A percentile compares a stretch with the other conserved stretches of the same genome.
phyloP scores from a whole-genome alignment of 2,888 invertebrate species.

The Archips xylosteana region DNA sequence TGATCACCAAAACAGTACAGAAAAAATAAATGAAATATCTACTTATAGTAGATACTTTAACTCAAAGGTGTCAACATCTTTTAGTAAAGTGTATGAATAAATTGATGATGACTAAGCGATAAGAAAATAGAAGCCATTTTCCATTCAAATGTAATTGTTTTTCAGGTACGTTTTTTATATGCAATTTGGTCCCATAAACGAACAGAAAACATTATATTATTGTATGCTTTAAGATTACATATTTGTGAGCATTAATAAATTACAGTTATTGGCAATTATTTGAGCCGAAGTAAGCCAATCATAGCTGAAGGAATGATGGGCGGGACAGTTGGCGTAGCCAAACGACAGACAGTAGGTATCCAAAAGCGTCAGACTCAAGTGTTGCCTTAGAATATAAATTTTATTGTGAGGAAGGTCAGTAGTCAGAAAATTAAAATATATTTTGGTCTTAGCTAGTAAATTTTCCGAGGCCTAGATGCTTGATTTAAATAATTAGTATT shows the following conservation, averaged over 20 bases:
- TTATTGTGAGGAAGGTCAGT: not conserved
- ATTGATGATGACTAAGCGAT: no score
- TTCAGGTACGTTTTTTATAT: not conserved
- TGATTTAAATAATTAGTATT: no score
- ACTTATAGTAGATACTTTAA: no score
- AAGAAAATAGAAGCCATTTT: no score
- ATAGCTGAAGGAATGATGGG: constrained; percentile 1
- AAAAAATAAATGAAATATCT: no score
- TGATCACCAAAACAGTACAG: no score
- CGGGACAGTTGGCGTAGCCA: constrained; percentile 1
- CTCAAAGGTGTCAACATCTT: no score
- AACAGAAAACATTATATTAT: no score
- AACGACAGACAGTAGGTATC: not conserved
- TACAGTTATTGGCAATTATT: constrained; percentile 7
- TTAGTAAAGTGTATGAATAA: no score
- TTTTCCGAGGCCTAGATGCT: not conserved
- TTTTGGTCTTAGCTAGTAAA: not conserved
- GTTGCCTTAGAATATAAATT: not conserved
- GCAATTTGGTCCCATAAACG: not conserved
- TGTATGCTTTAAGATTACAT: not conserved
- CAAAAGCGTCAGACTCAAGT: not conserved
- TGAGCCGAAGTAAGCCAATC: constrained; percentile 5
- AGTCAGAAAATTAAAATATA: not conserved
- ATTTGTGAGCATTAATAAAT: not conserved
- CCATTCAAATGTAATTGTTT: not conserved